Conservation (phyloP, 2,888 invertebrate genomes). For the Drosophila rubida region DNA sequence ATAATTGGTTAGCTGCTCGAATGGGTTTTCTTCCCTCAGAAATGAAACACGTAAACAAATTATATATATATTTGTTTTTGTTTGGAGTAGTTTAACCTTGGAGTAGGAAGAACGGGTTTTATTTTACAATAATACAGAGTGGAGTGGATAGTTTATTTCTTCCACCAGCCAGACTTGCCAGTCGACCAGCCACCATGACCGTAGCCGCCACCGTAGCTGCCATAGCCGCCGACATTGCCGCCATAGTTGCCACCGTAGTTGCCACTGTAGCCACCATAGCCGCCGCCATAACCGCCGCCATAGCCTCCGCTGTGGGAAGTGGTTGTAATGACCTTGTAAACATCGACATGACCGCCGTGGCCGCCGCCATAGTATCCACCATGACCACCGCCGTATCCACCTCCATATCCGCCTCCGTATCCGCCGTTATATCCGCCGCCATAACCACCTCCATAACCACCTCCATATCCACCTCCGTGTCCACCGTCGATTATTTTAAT, state of each 20-base stretch:
- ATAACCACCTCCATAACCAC: constrained; percentile 32
- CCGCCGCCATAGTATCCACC: constrained; percentile 35
- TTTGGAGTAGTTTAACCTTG: constrained; percentile 28
- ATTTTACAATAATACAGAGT: constrained; percentile 4
- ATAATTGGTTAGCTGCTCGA: constrained; percentile 3
- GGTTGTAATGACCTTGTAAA: constrained; percentile 57
- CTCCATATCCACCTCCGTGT: constrained; percentile 39
- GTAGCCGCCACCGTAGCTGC: constrained; percentile 39
- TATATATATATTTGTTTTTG: constrained; percentile 13
- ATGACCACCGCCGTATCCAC: not conserved
- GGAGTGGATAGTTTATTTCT: constrained; percentile 52
- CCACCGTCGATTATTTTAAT: constrained; percentile 43
- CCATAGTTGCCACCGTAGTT: constrained; percentile 20
- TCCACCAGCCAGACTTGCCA: constrained; percentile 70
- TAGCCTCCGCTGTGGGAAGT: constrained; percentile 30
- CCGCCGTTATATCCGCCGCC: constrained; percentile 33
- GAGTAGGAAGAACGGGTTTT: constrained; percentile 11
- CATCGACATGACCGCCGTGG: constrained; percentile 35
- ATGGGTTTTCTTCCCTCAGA: constrained; percentile 3
- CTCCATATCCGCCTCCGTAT: constrained; percentile 20
- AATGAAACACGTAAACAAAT: constrained; percentile 33
- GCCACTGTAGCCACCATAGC: constrained; percentile 43
- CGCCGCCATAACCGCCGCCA: constrained; percentile 44
- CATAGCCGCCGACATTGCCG: constrained; percentile 14
- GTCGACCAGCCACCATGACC: constrained; percentile 29